These are phyloP conservation scores for Drosophila pseudotakahashii DNA, from an alignment of 2,888 invertebrate genomes.

Conservation along the genomic window DNA sequence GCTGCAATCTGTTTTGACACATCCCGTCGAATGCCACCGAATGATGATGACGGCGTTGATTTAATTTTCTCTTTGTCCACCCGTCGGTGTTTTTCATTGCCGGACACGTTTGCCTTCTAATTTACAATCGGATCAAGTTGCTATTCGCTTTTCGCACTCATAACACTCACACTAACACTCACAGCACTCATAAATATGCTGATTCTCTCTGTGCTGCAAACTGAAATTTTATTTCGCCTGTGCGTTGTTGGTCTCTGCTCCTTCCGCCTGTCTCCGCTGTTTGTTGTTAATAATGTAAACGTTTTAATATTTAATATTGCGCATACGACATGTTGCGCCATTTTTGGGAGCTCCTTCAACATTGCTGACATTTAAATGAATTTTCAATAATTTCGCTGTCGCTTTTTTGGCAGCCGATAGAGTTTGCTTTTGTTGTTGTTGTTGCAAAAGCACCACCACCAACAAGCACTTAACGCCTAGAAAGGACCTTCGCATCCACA, in stretches of 20 bases:
- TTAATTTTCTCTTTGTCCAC: conserved; percentile 23
- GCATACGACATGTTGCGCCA: conserved; percentile 72
- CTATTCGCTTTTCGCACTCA: conserved; percentile 11
- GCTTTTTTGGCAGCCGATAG: conserved; percentile 43
- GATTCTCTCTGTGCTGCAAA: conserved; percentile 14
- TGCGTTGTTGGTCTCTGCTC: neutral
- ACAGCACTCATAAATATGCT: conserved; percentile 37
- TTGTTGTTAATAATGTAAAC: conserved; percentile 69
- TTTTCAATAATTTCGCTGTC: conserved; percentile 70
- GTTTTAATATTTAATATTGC: conserved; percentile 72
- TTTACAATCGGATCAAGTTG: conserved; percentile 19
- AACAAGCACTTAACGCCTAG: conserved; percentile 65
- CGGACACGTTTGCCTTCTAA: conserved; percentile 9
- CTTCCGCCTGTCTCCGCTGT: conserved; percentile 4
- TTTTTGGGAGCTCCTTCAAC: conserved; percentile 31
- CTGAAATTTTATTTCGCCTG: conserved; percentile 24
- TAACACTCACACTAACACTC: neutral
- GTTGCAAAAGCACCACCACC: conserved; percentile 21
- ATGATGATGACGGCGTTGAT: conserved; percentile 12
- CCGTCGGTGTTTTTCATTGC: neutral
- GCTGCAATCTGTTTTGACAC: conserved; percentile 8
- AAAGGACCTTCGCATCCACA: conserved; percentile 25
- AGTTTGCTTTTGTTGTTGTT: conserved; percentile 7
- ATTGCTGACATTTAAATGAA: conserved; percentile 72
- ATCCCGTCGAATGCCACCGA: neutral